Percentiles rank a stretch among this genome's conserved stretches.
Conservation (phyloP, 2,797 vertebrate genomes). For the Prunella strophiata region DNA sequence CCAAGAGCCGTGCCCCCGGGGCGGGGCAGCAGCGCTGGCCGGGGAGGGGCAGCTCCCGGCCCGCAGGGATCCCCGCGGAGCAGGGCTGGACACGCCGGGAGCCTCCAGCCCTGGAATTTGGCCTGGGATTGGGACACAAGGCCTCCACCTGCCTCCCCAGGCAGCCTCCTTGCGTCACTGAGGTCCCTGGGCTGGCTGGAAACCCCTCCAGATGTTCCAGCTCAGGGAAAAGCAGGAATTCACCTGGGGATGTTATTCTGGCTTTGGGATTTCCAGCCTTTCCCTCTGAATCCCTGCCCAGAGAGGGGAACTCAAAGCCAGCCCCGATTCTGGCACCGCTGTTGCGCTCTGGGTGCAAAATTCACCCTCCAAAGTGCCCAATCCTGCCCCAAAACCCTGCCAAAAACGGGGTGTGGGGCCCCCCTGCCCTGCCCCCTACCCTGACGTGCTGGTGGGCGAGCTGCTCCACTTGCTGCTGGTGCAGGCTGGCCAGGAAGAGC, state of each 20-base stretch:
- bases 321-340: fast-evolving
- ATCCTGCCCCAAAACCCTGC: fast-evolving
- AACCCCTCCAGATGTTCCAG: neutral
- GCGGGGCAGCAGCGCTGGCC: neutral
- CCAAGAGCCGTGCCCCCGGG: neutral
- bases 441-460: conserved; percentile 66
- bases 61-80: neutral
- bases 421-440: neutral
- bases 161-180: neutral
- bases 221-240: neutral
- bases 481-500: conserved; percentile 83
- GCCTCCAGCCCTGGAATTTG: neutral
- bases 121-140: neutral
- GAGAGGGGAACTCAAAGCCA: neutral
- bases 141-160: neutral
- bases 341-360: neutral
- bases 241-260: neutral
- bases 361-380: fast-evolving
- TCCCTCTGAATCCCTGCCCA: neutral
- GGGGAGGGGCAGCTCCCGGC: neutral
- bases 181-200: neutral
- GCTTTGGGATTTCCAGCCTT: neutral
- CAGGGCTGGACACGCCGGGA: neutral
- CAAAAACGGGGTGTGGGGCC: fast-evolving
- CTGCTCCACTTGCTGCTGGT: conserved; percentile 74